Percentiles rank a stretch among this genome's conserved stretches.
Conservation (phyloP, 2,797 vertebrate genomes). For the Pterois miles region DNA sequence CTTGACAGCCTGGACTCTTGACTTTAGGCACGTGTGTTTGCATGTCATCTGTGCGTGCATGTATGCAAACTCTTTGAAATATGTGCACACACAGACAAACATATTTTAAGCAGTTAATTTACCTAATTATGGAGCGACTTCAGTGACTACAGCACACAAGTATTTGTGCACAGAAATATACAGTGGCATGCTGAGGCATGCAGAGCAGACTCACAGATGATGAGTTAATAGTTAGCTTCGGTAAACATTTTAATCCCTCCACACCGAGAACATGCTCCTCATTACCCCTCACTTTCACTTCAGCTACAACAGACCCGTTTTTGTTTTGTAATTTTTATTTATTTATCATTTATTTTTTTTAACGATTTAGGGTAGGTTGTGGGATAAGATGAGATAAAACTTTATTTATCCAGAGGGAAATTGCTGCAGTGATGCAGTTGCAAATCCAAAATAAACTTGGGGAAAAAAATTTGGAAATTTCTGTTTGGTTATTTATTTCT, state of each 20-base stretch:
- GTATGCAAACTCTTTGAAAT: constrained; percentile 10
- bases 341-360: neutral
- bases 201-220: constrained; percentile 7
- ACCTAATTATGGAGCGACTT: neutral
- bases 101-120: constrained; percentile 2
- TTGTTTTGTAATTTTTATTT: too few relatives aligned
- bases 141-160: neutral
- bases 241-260: constrained; percentile 31
- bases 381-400: neutral
- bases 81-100: constrained; percentile 21
- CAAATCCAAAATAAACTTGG: too few relatives aligned
- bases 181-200: neutral
- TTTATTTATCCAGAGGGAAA: neutral
- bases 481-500: too few relatives aligned
- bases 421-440: neutral
- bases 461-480: too few relatives aligned
- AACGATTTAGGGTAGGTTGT: neutral
- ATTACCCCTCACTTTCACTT: neutral
- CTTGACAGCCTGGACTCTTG: constrained; percentile 30
- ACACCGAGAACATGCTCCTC: constrained; percentile 4
- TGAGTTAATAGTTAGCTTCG: constrained; percentile 14
- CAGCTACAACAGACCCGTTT: neutral
- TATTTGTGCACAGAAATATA: constrained; percentile 33
- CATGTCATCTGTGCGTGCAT: neutral
- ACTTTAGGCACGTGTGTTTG: constrained; percentile 24